phyloP scores from a whole-genome alignment of 2,113 vertebrate genomes.

The Myotis davidii region DNA sequence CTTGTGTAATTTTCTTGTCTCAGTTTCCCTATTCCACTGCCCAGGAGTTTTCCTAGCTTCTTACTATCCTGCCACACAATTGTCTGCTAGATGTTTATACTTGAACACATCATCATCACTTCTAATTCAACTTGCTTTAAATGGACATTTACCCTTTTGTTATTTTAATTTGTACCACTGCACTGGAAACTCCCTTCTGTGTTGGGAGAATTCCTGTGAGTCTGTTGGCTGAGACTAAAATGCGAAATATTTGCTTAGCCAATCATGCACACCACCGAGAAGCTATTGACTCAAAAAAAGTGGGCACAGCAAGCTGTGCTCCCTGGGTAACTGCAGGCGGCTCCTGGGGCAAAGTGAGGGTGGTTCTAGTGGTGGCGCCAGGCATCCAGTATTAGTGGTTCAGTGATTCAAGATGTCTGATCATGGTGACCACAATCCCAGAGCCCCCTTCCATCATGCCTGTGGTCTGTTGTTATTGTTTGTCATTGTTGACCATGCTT shows the following conservation, averaged over 20 bases:
- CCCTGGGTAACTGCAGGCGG: background rate
- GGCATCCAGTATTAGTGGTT: background rate
- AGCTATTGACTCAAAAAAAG: background rate
- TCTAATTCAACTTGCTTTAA: background rate
- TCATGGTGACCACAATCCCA: background rate
- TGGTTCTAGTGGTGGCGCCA: background rate
- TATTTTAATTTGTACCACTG: background rate
- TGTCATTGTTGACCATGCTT: background rate
- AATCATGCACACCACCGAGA: background rate
- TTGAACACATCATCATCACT: background rate
- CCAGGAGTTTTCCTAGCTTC: background rate
- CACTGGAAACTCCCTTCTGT: background rate
- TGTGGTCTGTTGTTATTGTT: background rate
- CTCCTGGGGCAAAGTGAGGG: background rate
- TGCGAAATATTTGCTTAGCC: background rate
- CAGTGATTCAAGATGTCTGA: background rate
- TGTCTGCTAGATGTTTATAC: background rate
- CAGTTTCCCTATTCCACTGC: background rate
- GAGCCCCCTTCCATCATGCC: background rate
- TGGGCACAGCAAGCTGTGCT: background rate
- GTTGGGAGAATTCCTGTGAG: background rate
- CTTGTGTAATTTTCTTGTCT: background rate
- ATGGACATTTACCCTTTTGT: background rate
- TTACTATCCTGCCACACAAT: background rate
- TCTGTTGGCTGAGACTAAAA: background rate